Evolutionary conservation across 2,797 vertebrate species (phyloP), one percentile per base, ranked within the genome.

Genomic region (Mustela erminea): DNA sequence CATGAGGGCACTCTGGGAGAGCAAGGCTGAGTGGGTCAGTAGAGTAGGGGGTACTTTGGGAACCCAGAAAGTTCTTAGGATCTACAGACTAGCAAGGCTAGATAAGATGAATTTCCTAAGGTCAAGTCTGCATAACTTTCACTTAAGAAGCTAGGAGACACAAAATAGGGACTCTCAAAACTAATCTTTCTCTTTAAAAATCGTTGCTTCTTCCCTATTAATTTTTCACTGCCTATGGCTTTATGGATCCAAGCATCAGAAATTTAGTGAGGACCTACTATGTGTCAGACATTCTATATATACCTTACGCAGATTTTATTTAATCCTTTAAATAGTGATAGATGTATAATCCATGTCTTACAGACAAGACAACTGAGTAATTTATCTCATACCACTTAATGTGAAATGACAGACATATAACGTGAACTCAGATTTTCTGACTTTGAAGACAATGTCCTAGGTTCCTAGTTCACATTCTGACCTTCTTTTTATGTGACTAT

Each of bases 1-100:
- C 2, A 38, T 20, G 27, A 43, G 35, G 58, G 1, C 2, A 18
- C 3, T 32, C 1, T 0, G 25, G 4, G 35, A 35, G 7, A 38
- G 81, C 9, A 49, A 52, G 27, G 54, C 9, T 43, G 9, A 72
- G 38, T 35, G 9, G 10, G 18, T 56, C 32, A 70, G 2, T 0
- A 64, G 9, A 17, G 27, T 7, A 49, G 2, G 20, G 11, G 20
- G 8, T 4, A 41, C 35, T 52, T 23, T 52, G 62, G 49, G 56
- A 43, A 77, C 13, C 0, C 11, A 3, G 43, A 58, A 7, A 7
- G 52, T 81, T 75, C 23, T 29, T 41, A 70, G 14, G 18, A 49
- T 25, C 43, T 68, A 35, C 7, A 4, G 11, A 43, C 20, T 17
- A 27, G 43, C 32, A 10, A 84, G 17, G 7, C 60, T 38, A 21